phyloP scores from a whole-genome alignment of 2,888 invertebrate species.

The Crepidodera aurea region DNA sequence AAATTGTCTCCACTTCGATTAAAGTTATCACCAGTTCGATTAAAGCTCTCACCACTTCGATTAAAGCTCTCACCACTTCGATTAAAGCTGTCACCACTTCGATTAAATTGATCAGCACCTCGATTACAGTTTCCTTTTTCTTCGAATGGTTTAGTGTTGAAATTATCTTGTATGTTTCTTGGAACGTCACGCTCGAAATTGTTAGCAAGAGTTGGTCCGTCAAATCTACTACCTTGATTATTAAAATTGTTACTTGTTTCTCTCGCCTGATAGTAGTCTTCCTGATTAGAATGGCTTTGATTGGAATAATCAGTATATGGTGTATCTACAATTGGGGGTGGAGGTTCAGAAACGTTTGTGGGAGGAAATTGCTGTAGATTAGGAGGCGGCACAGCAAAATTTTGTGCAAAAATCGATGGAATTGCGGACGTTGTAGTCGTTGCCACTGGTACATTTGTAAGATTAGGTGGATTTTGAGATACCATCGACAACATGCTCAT shows the following conservation, averaged over 20 bases:
- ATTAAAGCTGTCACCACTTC: too few relatives aligned
- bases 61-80: too few relatives aligned
- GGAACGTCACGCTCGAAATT: too few relatives aligned
- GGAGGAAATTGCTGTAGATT: slow-evolving; percentile 24
- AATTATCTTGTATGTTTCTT: too few relatives aligned
- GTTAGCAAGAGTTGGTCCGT: slow-evolving; percentile 5
- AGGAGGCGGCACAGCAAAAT: slow-evolving; percentile 33
- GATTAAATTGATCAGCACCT: too few relatives aligned
- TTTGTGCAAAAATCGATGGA: slow-evolving; percentile 8
- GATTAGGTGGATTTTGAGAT: slow-evolving; percentile 52
- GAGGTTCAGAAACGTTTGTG: slow-evolving; percentile 22
- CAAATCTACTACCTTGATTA: slow-evolving; percentile 1
- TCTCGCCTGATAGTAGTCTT: slow-evolving; percentile 38
- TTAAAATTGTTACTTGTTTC: slow-evolving; percentile 29
- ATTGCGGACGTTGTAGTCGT: slow-evolving; percentile 48
- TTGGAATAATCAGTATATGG: slow-evolving; percentile 44
- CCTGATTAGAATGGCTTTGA: slow-evolving; percentile 43
- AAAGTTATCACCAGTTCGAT: too few relatives aligned
- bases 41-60: too few relatives aligned
- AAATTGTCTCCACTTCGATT: slow-evolving; percentile 30
- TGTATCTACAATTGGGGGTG: slow-evolving; percentile 5
- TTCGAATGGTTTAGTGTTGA: too few relatives aligned
- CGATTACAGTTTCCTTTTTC: too few relatives aligned
- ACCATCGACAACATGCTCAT: slow-evolving; percentile 67
- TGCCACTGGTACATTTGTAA: slow-evolving; percentile 20